Evolutionary conservation across 2,113 vertebrate genomes (phyloP), one percentile per base, ranked within the genome.

Genomic region (Menidia beryllina): DNA sequence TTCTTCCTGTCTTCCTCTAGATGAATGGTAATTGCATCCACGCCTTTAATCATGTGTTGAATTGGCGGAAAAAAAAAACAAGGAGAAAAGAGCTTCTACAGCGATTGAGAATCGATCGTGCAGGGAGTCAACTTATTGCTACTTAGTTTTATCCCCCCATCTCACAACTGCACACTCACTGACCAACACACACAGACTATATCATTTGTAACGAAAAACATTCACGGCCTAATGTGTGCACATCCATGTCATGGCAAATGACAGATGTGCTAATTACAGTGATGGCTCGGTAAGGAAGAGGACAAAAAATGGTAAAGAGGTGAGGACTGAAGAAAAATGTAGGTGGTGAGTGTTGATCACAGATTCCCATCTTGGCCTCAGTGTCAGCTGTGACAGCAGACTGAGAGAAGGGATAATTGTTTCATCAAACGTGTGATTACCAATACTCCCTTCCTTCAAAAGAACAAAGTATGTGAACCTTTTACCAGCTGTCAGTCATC

Each of bases 1-100:
- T 81, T 88, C 81, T 89, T 90, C 66, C 68, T 76, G 85, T 87
- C 86, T 87, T 61, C 74, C 86, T 78, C 69, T 71, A 90, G 88
- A 92, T 88, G 83, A 91, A 91, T 88, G 81, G 88, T 90, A 91
- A 92, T 92, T 88, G 88, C 86, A 76, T 83, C 77, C 78, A 79
- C 60, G 76, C 78, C 88, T 88, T 91, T 92, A 93, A 91, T 89
- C 88, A 88, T 86, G 86, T 86, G 90, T 91, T 88, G 80, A 91
- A 92, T 91, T 86, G 88, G 81, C 73, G 77, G 77, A 86, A 79
- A 86, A 78, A 78, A 86, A 79, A 86, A 86, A 85, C 62, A 85
- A 60, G 51, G 80, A 74, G 77, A 66, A 89, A 91, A 89, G 85
- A 71, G 72, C 63, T 89, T 91, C 84, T 80, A 73, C 66, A 26